Evolutionary conservation across 2,888 invertebrate species (phyloP).

Genomic region (Blomia tropicalis): DNA sequence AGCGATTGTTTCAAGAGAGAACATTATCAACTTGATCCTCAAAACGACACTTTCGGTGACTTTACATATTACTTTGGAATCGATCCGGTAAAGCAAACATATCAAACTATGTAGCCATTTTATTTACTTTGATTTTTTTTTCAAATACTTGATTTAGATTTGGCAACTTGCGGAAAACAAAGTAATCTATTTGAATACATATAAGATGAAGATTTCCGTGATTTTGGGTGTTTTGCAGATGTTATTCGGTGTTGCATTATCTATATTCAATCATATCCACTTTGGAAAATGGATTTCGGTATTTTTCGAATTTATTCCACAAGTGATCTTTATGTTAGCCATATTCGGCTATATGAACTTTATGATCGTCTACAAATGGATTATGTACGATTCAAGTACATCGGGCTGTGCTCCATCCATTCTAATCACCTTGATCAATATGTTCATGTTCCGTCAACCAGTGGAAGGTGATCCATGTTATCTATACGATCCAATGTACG

Average conservation of each 20-base stretch:
- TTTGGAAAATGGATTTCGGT: slow-evolving; percentile 54
- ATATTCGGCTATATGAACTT: slow-evolving; percentile 89
- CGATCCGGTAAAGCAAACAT: slow-evolving; percentile 35
- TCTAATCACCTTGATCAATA: slow-evolving; percentile 93
- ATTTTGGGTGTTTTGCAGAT: slow-evolving; percentile 92
- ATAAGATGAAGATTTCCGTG: slow-evolving; percentile 93
- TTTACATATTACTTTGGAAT: slow-evolving; percentile 38
- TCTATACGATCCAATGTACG: slow-evolving; percentile 30
- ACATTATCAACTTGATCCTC: neutral
- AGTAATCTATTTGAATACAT: slow-evolving; percentile 80
- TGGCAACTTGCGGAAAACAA: slow-evolving; percentile 60
- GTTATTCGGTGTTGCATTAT: slow-evolving; percentile 80
- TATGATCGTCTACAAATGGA: slow-evolving; percentile 92
- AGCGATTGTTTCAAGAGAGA: neutral
- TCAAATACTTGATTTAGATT: too few species aligned
- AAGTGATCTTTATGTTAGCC: slow-evolving; percentile 69
- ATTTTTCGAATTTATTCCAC: slow-evolving; percentile 83
- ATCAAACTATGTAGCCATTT: neutral
- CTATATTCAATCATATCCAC: slow-evolving; percentile 32
- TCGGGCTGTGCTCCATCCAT: slow-evolving; percentile 64
- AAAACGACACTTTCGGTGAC: slow-evolving; percentile 44
- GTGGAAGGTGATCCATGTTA: slow-evolving; percentile 31
- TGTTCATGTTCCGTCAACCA: slow-evolving; percentile 67
- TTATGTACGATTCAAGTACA: slow-evolving; percentile 42
- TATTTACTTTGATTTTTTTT: slow-evolving; percentile 26